These are phyloP conservation scores for Lampris megalopsis DNA, from an alignment of 2,113 vertebrate species.

Conservation along the genomic window DNA sequence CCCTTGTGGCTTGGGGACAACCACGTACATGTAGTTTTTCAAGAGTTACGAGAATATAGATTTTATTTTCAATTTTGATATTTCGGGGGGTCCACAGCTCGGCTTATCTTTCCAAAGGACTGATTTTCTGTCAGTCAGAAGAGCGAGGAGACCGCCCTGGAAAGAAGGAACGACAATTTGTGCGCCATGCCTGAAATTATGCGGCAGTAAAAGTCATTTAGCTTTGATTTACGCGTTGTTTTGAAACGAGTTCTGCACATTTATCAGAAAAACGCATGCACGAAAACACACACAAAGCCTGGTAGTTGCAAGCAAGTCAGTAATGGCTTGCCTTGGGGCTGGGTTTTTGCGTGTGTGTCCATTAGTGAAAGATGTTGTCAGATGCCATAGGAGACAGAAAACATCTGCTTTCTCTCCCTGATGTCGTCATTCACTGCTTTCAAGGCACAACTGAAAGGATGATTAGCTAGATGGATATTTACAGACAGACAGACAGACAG, in stretches of 20 bases:
- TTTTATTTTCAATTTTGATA: too few relatives aligned
- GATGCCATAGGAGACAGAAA: constrained; percentile 8
- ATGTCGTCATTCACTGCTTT: background rate
- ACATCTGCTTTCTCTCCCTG: constrained; percentile 48
- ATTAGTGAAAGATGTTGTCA: background rate
- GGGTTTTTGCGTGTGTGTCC: constrained; percentile 10
- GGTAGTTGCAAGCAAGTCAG: constrained; percentile 11
- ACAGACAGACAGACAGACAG: background rate
- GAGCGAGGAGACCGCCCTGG: too few relatives aligned
- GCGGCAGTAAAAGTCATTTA: background rate
- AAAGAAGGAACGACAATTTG: too few relatives aligned
- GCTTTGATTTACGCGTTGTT: constrained; percentile 1
- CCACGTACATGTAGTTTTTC: too few relatives aligned
- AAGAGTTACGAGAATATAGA: too few relatives aligned
- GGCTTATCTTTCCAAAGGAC: too few relatives aligned
- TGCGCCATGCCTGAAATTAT: too few relatives aligned
- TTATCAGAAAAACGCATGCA: constrained; percentile 11
- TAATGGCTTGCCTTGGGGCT: constrained; percentile 40
- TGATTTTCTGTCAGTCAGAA: too few relatives aligned
- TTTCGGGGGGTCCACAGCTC: too few relatives aligned
- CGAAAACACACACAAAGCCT: background rate
- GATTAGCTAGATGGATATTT: constrained; percentile 7
- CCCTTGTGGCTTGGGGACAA: too few relatives aligned
- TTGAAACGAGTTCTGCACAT: background rate
- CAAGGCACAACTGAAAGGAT: constrained; percentile 8